Evolutionary conservation across 2,888 invertebrate species (phyloP), one percentile per base, ranked within the genome.

Genomic region (Eilema depressum): DNA sequence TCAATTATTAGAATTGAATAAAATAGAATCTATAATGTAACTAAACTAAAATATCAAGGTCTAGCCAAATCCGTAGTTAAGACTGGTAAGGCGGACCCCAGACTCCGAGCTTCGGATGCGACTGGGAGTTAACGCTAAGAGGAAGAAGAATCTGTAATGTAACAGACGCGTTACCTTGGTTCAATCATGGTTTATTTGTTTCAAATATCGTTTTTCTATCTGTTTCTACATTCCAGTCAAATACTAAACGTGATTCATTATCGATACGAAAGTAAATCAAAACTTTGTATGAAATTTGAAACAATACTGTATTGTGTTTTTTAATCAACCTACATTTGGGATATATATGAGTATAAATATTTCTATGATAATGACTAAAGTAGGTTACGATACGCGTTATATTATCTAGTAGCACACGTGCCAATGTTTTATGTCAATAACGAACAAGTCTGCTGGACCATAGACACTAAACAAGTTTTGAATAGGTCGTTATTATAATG

Each of bases 401-500:
- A 66, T 71, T 70, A 69, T 69, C 67, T 67, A 73, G 68, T 59
- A 68, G 66, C 63, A 76, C 74, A 73, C 79, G 77, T 75, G 80
- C 78, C 75, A 73, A 79, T 75, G 79, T 82, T 83, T 84, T 33
- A 60, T 60, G 57, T 66, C 56, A 61, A 61, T 37, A 60, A 67
- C 61, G 66, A 65, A 69, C 12, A 37, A 63, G 20, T 26, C 20
- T 26, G 37, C 26, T 17, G 20, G 7, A 37, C 37, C 61, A 47
- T 20, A 63, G 71, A 73, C 37, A 64, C 59, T 64, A 81, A 86
- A 86, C 85, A 73, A 78, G 87, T 85, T 86, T 78, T 77, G 79
- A 84, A 86, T 85, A 80, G 84, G 78, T 82, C 79, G 81, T 84
- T 84, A 86, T 83, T 83, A 79, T 77, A 76, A 73, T 73, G 77